phyloP scores from a whole-genome alignment of 2,797 vertebrate species.

The Liparis tanakae region DNA sequence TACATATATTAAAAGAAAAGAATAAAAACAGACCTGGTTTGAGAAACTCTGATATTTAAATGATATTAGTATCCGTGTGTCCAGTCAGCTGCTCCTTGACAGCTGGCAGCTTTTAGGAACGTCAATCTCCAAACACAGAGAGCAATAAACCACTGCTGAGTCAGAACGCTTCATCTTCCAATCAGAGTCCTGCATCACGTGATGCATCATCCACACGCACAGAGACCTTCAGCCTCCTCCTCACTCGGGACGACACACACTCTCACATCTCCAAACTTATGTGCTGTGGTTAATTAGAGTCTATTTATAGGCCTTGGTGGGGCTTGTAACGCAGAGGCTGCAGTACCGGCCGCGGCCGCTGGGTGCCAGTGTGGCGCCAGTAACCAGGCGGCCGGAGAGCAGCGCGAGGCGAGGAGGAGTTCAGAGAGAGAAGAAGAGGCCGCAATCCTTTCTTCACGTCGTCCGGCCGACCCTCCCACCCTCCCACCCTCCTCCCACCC shows the following conservation, averaged over 20 bases:
- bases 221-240: constrained; percentile 22
- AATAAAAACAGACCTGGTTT: not conserved
- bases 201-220: constrained; percentile 26
- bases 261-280: constrained; percentile 58
- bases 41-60: not conserved
- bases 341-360: constrained; percentile 57
- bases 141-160: too few relatives aligned
- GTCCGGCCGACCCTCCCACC: too few relatives aligned
- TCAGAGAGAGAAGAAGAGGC: too few relatives aligned
- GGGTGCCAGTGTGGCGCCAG: constrained; percentile 82
- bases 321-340: constrained; percentile 7
- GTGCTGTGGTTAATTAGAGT: constrained; percentile 61
- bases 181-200: not conserved
- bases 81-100: not conserved
- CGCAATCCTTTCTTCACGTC: too few relatives aligned
- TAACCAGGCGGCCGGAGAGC: constrained; percentile 37
- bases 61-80: not conserved
- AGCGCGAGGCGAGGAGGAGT: constrained; percentile 45
- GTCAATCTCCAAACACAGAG: not conserved
- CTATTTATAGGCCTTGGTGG: constrained; percentile 58
- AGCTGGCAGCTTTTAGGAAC: too few relatives aligned
- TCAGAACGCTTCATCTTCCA: not conserved
- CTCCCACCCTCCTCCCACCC: too few relatives aligned
- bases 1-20: too few relatives aligned
- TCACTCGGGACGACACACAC: constrained; percentile 55